Conservation (phyloP, 2,888 invertebrate genomes). For the Aleiodes testaceus region DNA sequence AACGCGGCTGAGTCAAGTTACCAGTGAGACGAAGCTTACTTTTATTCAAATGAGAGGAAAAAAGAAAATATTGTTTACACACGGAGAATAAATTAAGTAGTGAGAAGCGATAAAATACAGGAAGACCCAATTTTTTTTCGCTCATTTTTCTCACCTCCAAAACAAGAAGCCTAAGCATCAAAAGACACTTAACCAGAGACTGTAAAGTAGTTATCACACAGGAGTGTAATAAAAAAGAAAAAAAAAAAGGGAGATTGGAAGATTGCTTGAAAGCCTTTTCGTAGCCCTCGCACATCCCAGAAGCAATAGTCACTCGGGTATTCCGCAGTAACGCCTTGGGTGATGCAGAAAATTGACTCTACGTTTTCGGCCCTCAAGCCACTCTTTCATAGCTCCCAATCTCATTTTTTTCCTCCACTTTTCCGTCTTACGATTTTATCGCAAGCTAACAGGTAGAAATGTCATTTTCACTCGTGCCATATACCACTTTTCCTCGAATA, state of each 20-base stretch:
- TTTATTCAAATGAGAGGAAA: constrained; percentile 8
- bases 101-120: too few relatives aligned
- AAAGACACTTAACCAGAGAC: constrained; percentile 36
- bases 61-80: constrained; percentile 18
- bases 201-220: constrained; percentile 53
- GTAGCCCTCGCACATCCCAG: constrained; percentile 17
- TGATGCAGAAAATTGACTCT: constrained; percentile 52
- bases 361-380: neutral
- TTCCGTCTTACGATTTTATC: constrained; percentile 38
- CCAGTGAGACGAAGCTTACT: constrained; percentile 12
- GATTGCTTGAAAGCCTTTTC: constrained; percentile 25
- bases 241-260: constrained; percentile 22
- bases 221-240: neutral
- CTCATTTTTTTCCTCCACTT: neutral
- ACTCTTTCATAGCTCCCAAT: constrained; percentile 16
- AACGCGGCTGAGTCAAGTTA: constrained; percentile 36
- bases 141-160: too few relatives aligned
- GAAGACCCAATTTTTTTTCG: too few relatives aligned
- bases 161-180: too few relatives aligned
- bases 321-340: constrained; percentile 35
- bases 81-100: neutral
- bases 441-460: constrained; percentile 38
- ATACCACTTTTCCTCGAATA: constrained; percentile 5
- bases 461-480: constrained; percentile 15
- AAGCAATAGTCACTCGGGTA: constrained; percentile 38